Percentiles rank a stretch among this genome's conserved stretches.
Evolutionary conservation across 2,113 vertebrate species (phyloP).

Genomic region (Falco punctatus): DNA sequence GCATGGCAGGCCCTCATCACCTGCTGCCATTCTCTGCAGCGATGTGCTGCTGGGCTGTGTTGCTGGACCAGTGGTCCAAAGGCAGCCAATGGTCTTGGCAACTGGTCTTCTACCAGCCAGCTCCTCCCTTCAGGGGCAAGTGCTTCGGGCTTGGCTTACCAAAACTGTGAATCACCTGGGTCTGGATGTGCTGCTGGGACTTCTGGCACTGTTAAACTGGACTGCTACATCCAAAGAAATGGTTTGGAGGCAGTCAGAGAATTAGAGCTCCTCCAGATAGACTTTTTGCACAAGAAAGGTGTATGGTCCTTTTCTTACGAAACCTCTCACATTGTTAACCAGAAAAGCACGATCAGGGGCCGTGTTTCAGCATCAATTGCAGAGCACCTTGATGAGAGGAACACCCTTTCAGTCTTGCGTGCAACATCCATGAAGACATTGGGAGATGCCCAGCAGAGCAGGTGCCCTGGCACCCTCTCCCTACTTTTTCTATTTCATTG

Average conservation of each 20-base stretch:
- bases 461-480: not conserved
- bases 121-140: not conserved
- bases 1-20: not conserved
- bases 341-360: not conserved
- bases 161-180: not conserved
- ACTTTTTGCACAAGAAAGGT: not conserved
- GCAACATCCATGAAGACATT: not conserved
- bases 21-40: not conserved
- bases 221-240: not conserved
- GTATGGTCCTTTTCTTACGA: not conserved
- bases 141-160: not conserved
- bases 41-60: not conserved
- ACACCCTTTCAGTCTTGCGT: not conserved
- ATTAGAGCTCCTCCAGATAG: not conserved
- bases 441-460: not conserved
- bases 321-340: not conserved
- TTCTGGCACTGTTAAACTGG: not conserved
- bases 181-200: not conserved
- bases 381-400: not conserved
- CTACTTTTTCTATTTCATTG: not conserved
- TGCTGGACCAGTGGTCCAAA: not conserved
- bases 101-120: not conserved
- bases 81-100: rapidly evolving
- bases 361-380: not conserved
- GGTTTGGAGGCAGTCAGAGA: not conserved